Percentiles rank a stretch among this genome's conserved stretches.
Evolutionary conservation across 2,797 vertebrate genomes (phyloP).

Genomic region (Poeciliopsis presidionis): DNA sequence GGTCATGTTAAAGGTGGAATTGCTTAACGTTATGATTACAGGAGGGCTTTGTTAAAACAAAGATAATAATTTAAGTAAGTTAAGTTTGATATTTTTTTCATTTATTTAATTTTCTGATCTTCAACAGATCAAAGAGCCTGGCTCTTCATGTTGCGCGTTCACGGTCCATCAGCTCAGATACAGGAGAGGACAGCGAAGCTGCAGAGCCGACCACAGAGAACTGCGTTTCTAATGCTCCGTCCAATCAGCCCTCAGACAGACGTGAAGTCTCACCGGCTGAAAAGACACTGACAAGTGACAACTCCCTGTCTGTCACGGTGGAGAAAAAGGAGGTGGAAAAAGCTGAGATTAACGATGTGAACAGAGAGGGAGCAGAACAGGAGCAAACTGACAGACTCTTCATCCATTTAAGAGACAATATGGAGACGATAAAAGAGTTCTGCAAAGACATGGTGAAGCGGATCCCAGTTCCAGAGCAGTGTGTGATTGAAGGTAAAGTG

Average conservation of each 20-base stretch:
- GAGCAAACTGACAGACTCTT: conserved; percentile 85
- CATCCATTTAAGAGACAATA: conserved; percentile 88
- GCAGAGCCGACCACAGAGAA: conserved; percentile 71
- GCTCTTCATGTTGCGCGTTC: conserved; percentile 81
- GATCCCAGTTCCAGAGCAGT: conserved; percentile 91
- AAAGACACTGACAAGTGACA: conserved; percentile 42
- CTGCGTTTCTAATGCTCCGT: conserved; percentile 71
- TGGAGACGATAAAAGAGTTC: conserved; percentile 85
- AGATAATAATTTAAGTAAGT: not conserved
- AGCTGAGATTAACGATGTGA: conserved; percentile 64
- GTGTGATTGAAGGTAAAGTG: conserved; percentile 90
- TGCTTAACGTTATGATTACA: not conserved
- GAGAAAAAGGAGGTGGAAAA: conserved; percentile 48
- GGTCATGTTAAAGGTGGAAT: not conserved
- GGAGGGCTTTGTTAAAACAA: not conserved
- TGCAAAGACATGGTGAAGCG: conserved; percentile 83
- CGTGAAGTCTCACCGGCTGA: conserved; percentile 32
- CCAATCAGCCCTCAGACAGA: conserved; percentile 64
- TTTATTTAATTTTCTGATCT: conserved; percentile 9
- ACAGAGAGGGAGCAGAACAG: conserved; percentile 27
- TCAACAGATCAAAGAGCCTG: conserved; percentile 89
- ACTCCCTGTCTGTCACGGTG: conserved; percentile 14
- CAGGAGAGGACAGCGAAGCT: conserved; percentile 72
- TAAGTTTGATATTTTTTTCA: not conserved
- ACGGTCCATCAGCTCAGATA: conserved; percentile 79